These are phyloP conservation scores for Phanerotoma sp. DNA, from an alignment of 2,888 invertebrate species.

Conservation along the genomic window DNA sequence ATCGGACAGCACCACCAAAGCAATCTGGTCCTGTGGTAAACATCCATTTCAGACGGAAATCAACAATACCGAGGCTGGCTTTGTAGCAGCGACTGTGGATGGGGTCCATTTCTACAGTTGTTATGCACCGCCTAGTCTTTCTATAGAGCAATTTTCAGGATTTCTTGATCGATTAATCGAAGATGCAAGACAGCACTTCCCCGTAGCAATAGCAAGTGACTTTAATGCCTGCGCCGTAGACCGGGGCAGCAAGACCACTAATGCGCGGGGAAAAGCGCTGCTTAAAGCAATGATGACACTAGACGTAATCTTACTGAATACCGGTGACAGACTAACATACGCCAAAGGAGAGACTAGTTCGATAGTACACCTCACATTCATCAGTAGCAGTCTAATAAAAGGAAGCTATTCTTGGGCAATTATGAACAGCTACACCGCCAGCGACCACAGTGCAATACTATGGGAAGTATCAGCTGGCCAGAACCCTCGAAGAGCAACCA, in stretches of 20 bases:
- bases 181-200: slow-evolving; percentile 20
- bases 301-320: too few species aligned
- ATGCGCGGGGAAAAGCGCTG: slow-evolving; percentile 27
- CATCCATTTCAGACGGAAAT: slow-evolving; percentile 20
- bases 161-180: slow-evolving; percentile 26
- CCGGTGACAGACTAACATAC: too few species aligned
- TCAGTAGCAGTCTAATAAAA: too few species aligned
- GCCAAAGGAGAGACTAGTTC: too few species aligned
- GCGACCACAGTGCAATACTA: slow-evolving; percentile 26
- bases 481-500: not conserved
- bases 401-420: too few species aligned
- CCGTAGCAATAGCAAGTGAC: slow-evolving; percentile 31
- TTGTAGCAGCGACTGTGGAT: slow-evolving; percentile 24
- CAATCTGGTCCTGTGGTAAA: slow-evolving; percentile 29
- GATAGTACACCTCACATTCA: too few species aligned
- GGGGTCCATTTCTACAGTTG: slow-evolving; percentile 29
- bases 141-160: slow-evolving; percentile 13
- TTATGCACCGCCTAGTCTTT: slow-evolving; percentile 28
- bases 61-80: slow-evolving; percentile 21
- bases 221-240: slow-evolving; percentile 32
- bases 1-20: slow-evolving; percentile 25
- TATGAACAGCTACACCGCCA: too few species aligned
- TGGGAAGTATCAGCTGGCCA: slow-evolving; percentile 15
- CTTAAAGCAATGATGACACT: too few species aligned
- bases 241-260: slow-evolving; percentile 32